Evolutionary conservation across 2,888 invertebrate genomes (phyloP), one percentile per base, ranked within the genome.

Genomic region (Cephus runcator): DNA sequence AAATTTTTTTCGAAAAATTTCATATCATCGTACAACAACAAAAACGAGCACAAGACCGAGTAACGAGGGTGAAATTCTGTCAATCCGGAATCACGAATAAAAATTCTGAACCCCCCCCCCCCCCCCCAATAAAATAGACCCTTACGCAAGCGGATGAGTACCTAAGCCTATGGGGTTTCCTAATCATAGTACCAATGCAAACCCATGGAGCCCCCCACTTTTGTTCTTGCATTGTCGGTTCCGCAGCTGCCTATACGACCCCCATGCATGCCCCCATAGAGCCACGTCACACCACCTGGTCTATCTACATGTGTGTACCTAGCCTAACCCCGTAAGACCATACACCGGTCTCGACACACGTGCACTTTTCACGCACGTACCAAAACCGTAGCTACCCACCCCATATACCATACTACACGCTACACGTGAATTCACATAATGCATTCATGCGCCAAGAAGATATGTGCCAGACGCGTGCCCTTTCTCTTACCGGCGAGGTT

Each of bases 211-310:
- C 34, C 77, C 75, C 69, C 56, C 81, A 79, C 79, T 80, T 81
- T 82, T 81, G 76, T 82, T 81, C 78, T 78, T 85, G 89, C 85
- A 90, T 90, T 90, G 90, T 90, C 87, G 87, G 83, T 81, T 79
- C 82, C 83, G 88, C 90, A 90, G 90, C 90, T 90, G 89, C 87
- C 87, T 79, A 83, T 81, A 78, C 86, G 88, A 90, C 90, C 90
- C 90, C 90, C 89, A 90, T 90, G 86, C 87, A 87, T 87, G 88
- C 88, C 89, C 87, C 86, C 89, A 87, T 89, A 87, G 84, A 85
- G 88, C 89, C 87, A 89, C 91, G 91, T 91, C 91, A 90, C 89
- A 90, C 87, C 91, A 91, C 91, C 90, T 90, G 91, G 90, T 87
- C 87, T 84, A 86, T 84, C 85, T 85, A 84, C 85, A 85, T 87